phyloP scores from a whole-genome alignment of 2,113 vertebrate genomes.

The Myotis davidii region DNA sequence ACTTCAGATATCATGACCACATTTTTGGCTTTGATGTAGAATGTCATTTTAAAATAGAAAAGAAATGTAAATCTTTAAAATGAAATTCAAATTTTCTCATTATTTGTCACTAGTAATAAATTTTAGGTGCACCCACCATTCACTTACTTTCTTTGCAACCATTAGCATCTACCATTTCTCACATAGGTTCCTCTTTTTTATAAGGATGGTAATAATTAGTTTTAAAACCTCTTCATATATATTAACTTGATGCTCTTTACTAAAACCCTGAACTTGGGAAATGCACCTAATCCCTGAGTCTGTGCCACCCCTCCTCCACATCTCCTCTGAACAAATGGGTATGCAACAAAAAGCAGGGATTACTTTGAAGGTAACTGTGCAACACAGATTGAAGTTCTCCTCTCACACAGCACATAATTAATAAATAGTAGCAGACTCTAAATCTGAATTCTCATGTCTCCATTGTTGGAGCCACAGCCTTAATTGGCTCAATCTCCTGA shows the following conservation, averaged over 20 bases:
- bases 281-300: not conserved
- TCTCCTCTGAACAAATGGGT: not conserved
- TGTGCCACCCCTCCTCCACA: not conserved
- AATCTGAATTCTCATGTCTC: not conserved
- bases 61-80: conserved; percentile 70
- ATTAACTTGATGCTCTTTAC: not conserved
- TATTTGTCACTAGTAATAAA: conserved; percentile 24
- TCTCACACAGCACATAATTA: not conserved
- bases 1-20: conserved; percentile 57
- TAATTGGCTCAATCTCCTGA: not conserved
- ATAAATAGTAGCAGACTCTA: not conserved
- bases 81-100: conserved; percentile 66
- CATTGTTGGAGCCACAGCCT: not conserved
- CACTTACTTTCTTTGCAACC: not conserved
- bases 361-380: not conserved
- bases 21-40: conserved; percentile 65
- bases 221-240: not conserved
- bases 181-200: not conserved
- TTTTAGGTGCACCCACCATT: not conserved
- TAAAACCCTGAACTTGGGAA: conserved; percentile 5
- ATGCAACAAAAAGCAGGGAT: not conserved
- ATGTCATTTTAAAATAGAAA: conserved; percentile 65
- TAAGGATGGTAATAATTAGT: not conserved
- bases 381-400: not conserved
- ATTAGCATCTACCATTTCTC: not conserved